Evolutionary conservation across 2,113 vertebrate genomes (phyloP).

Genomic region (Raphicerus campestris): DNA sequence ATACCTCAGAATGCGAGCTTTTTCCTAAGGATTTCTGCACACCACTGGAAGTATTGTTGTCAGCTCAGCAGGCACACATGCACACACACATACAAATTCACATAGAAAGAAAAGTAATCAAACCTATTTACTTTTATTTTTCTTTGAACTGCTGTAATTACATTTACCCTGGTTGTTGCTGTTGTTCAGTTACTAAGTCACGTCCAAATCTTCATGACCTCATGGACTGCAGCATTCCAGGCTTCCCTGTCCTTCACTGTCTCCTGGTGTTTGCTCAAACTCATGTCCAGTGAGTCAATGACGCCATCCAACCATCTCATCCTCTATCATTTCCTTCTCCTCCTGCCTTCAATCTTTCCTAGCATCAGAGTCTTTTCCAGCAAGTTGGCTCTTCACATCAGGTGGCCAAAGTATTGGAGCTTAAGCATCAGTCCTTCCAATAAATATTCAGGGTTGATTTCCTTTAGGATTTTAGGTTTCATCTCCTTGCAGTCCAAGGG

Average conservation of each 20-base stretch:
- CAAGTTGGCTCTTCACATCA: not conserved
- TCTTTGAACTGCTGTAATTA: not conserved
- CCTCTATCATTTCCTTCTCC: not conserved
- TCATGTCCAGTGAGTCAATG: not conserved
- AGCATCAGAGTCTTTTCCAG: not conserved
- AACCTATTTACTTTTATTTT: constrained; percentile 12
- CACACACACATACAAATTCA: not conserved
- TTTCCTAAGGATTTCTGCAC: not conserved
- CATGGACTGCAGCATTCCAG: not conserved
- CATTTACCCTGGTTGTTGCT: not conserved
- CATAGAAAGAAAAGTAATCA: not conserved
- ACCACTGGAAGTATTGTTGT: not conserved
- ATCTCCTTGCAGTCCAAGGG: not conserved
- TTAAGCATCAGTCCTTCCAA: not conserved
- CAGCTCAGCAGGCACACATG: not conserved
- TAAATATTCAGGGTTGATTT: not conserved
- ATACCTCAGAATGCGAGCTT: not conserved
- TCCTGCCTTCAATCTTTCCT: not conserved
- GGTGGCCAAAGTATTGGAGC: not conserved
- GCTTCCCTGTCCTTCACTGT: not conserved
- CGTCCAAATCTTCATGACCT: accelerated
- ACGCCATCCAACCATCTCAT: not conserved
- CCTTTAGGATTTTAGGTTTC: not conserved
- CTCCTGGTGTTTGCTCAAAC: not conserved
- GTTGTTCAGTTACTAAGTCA: not conserved